Evolutionary conservation across 2,797 vertebrate genomes (phyloP).

Genomic region (Prunella strophiata): DNA sequence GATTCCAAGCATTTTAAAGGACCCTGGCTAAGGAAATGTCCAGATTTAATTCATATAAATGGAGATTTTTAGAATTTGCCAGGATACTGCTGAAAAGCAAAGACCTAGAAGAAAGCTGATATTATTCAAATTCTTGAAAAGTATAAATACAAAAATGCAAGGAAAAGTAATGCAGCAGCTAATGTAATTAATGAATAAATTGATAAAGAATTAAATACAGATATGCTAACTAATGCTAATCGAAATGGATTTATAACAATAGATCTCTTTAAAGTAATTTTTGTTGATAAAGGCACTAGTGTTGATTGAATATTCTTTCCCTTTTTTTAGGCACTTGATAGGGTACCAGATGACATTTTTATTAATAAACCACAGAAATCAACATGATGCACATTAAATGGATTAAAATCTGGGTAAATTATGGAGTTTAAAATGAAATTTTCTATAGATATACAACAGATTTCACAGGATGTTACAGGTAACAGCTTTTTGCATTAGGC

Average conservation of each 20-base stretch:
- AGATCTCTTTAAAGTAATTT: constrained; percentile 1
- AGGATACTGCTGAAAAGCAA: background rate
- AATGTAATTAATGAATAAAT: constrained; percentile 15
- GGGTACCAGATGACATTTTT: constrained; percentile 3
- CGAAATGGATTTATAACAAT: background rate
- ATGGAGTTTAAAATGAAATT: background rate
- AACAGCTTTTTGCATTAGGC: background rate
- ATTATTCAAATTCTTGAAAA: background rate
- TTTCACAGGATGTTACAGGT: background rate
- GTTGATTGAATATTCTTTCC: constrained; percentile 9
- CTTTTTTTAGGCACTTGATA: constrained; percentile 8
- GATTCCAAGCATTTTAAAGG: constrained; percentile 6
- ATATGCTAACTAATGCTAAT: constrained; percentile 20
- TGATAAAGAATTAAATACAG: constrained; percentile 8
- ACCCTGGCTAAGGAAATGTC: background rate
- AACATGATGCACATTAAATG: background rate
- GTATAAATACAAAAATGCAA: background rate
- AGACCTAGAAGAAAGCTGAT: background rate
- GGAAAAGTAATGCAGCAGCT: background rate
- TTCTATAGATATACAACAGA: background rate
- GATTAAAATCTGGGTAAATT: background rate
- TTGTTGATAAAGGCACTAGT: background rate
- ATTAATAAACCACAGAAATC: constrained; percentile 28
- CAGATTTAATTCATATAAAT: background rate
- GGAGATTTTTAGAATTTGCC: background rate